These are phyloP conservation scores for Diaphora mendica DNA, from an alignment of 2,888 invertebrate species.

Conservation along the genomic window DNA sequence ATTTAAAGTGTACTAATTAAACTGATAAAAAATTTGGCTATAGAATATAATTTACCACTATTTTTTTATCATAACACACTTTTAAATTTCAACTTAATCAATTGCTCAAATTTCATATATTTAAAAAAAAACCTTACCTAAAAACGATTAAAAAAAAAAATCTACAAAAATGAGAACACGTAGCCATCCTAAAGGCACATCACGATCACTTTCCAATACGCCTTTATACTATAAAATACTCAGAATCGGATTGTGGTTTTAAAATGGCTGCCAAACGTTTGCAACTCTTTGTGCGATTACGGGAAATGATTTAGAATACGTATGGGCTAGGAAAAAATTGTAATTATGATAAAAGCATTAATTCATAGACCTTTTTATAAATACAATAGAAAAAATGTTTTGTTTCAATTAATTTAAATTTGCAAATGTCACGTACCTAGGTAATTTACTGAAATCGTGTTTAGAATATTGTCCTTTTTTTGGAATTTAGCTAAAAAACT, in stretches of 20 bases:
- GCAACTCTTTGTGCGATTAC: slow-evolving; percentile 51
- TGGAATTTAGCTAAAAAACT: too few species aligned
- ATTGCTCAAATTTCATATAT: too few species aligned
- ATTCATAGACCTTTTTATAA: slow-evolving; percentile 25
- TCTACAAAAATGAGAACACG: neutral
- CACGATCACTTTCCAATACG: slow-evolving; percentile 48
- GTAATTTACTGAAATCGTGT: neutral
- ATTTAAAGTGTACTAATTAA: too few species aligned
- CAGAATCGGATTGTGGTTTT: slow-evolving; percentile 69
- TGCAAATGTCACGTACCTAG: too few species aligned
- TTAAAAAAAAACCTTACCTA: too few species aligned
- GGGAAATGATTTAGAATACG: slow-evolving; percentile 52
- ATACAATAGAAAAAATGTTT: neutral
- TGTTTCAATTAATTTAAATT: neutral
- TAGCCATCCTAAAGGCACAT: slow-evolving; percentile 34
- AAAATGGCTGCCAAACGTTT: slow-evolving; percentile 52
- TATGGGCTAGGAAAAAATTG: slow-evolving; percentile 32
- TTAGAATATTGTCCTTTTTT: too few species aligned
- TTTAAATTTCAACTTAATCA: too few species aligned
- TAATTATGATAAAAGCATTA: slow-evolving; percentile 27
- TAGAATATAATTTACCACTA: too few species aligned
- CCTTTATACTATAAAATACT: slow-evolving; percentile 60
- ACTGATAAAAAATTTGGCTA: too few species aligned
- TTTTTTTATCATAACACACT: too few species aligned
- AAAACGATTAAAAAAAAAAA: neutral